phyloP scores from a whole-genome alignment of 2,113 vertebrate species.

The Python bivittatus region DNA sequence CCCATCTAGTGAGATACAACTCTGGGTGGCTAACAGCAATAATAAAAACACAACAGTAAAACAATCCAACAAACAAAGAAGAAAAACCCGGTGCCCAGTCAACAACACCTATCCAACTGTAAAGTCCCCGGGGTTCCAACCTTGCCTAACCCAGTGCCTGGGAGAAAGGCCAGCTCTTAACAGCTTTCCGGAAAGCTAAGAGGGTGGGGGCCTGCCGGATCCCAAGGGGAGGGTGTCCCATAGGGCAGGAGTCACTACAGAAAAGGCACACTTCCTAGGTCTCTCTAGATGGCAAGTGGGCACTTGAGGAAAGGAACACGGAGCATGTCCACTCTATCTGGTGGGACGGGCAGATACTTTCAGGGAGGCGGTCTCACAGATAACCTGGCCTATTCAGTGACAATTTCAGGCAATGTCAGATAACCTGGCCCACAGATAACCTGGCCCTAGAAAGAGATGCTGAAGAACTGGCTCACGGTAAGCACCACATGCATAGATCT shows the following conservation, averaged over 20 bases:
- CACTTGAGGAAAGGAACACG: neutral
- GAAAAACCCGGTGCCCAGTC: neutral
- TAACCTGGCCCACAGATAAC: neutral
- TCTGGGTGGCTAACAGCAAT: neutral
- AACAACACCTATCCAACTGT: neutral
- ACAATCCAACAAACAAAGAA: neutral
- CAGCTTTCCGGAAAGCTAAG: neutral
- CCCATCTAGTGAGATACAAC: neutral
- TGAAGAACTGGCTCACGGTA: neutral
- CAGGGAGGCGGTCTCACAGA: neutral
- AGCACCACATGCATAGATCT: neutral
- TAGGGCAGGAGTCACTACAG: neutral
- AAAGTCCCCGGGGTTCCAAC: neutral
- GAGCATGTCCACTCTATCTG: neutral
- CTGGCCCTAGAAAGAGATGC: neutral
- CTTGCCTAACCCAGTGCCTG: no score
- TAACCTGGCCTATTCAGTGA: neutral
- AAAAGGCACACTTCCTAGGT: neutral
- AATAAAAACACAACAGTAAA: neutral
- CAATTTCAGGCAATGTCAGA: neutral
- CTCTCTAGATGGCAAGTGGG: neutral
- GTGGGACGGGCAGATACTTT: neutral
- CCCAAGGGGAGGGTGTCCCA: neutral
- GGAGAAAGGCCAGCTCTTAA: neutral
- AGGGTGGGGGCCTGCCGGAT: neutral